phyloP scores from a whole-genome alignment of 2,888 invertebrate genomes.

The Syrphus vitripennis region DNA sequence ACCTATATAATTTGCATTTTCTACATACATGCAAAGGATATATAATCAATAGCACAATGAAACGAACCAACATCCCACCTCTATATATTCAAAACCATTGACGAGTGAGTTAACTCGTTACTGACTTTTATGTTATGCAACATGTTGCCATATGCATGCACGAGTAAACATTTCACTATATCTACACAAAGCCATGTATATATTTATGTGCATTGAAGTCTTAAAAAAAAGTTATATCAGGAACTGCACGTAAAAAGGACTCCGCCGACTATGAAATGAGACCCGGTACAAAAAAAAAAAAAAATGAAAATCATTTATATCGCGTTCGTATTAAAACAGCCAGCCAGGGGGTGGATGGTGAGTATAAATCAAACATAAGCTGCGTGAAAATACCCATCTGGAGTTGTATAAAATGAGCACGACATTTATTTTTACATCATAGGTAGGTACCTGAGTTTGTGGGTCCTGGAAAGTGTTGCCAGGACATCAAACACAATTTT shows the following conservation, averaged over 20 bases:
- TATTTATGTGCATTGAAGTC: neutral
- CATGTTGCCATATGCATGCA: slow-evolving; percentile 60
- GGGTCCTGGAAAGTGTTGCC: neutral
- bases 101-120: neutral
- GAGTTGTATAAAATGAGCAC: slow-evolving; percentile 5
- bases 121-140: slow-evolving; percentile 53
- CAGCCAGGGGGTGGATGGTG: neutral
- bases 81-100: neutral
- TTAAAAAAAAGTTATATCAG: neutral
- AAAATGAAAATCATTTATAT: neutral
- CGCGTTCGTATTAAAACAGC: neutral
- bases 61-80: neutral
- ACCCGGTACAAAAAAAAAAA: no score
- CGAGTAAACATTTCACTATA: slow-evolving; percentile 17
- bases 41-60: slow-evolving; percentile 13
- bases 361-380: slow-evolving; percentile 47
- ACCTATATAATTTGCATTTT: slow-evolving; percentile 12
- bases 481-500: neutral
- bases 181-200: neutral
- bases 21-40: neutral
- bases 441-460: neutral
- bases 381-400: slow-evolving; percentile 8
- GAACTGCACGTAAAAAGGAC: slow-evolving; percentile 7
- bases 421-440: neutral
- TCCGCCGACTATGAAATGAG: slow-evolving; percentile 32